Percentiles rank a stretch among this genome's conserved stretches.
Conservation (phyloP, 2,888 invertebrate genomes). For the Aphrophora alni region DNA sequence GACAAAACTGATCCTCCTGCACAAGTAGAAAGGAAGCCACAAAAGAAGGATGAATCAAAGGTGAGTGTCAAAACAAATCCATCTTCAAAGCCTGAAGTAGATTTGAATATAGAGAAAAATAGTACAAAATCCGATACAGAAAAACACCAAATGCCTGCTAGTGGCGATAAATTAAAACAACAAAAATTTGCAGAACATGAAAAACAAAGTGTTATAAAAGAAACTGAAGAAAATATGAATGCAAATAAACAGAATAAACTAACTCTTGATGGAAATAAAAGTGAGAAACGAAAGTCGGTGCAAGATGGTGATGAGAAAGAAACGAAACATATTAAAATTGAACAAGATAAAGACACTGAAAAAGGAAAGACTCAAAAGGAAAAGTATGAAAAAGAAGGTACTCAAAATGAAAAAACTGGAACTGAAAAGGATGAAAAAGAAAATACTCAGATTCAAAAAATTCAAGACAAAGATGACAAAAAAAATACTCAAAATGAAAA, state of each 20-base stretch:
- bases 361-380: background rate
- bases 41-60: background rate
- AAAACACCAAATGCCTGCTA: background rate
- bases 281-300: background rate
- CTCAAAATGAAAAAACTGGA: too few relatives aligned
- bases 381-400: too few relatives aligned
- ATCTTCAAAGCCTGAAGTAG: background rate
- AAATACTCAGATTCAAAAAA: background rate
- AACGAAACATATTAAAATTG: background rate
- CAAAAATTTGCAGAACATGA: background rate
- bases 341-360: background rate
- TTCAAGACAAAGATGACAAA: background rate
- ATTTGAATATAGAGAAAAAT: background rate
- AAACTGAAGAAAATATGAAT: background rate
- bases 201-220: background rate
- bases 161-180: background rate
- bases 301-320: background rate
- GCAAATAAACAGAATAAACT: background rate
- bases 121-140: background rate
- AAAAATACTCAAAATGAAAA: too few relatives aligned
- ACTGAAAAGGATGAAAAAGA: background rate
- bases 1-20: background rate
- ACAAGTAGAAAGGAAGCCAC: background rate
- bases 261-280: background rate
- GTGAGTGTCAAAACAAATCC: background rate